These are phyloP conservation scores for Paraescarpia echinospica DNA, from an alignment of 1,140 invertebrate genomes.

Conservation along the genomic window DNA sequence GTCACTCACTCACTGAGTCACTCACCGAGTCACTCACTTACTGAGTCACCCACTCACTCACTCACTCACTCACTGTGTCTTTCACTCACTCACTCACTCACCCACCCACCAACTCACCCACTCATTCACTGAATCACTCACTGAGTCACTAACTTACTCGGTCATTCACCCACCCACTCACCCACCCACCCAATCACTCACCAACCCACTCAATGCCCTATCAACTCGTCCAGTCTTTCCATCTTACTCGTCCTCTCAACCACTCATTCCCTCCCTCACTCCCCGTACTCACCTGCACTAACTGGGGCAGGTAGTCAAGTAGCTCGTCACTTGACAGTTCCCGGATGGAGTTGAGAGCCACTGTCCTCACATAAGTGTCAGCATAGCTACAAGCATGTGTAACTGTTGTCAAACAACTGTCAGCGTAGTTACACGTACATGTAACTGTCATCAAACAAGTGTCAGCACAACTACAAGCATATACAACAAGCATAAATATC, in stretches of 20 bases:
- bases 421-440: slow-evolving; percentile 60
- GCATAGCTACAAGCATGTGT: slow-evolving; percentile 72
- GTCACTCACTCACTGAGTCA: neutral
- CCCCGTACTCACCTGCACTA: slow-evolving; percentile 70
- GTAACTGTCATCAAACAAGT: neutral
- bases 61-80: neutral
- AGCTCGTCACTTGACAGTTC: slow-evolving; percentile 82
- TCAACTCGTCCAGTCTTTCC: too few relatives aligned
- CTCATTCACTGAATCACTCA: neutral
- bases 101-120: neutral
- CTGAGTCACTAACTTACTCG: neutral
- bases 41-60: neutral
- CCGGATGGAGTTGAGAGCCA: slow-evolving; percentile 81
- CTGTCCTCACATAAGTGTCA: slow-evolving; percentile 80
- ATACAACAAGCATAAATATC: neutral
- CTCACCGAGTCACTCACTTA: neutral
- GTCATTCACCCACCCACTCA: neutral
- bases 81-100: neutral
- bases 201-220: neutral
- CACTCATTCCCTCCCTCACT: neutral
- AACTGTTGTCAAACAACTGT: neutral
- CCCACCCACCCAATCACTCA: neutral
- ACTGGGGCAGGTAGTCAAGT: slow-evolving; percentile 87
- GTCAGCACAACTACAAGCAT: neutral
- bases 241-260: neutral